Evolutionary conservation across 2,888 invertebrate species (phyloP).

Genomic region (Oscheius sp.): DNA sequence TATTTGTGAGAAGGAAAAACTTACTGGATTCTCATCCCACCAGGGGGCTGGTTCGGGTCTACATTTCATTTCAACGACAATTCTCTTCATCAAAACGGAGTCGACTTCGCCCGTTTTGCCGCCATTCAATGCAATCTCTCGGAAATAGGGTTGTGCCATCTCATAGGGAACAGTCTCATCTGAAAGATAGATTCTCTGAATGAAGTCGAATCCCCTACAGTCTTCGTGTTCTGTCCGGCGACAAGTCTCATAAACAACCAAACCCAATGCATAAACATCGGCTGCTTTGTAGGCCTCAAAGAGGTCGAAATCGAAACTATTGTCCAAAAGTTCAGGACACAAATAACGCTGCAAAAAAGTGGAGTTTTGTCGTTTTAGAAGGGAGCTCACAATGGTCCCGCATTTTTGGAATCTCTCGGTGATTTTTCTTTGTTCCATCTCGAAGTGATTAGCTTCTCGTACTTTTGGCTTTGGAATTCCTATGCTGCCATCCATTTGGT

Average conservation of each 20-base stretch:
- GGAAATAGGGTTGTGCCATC: constrained; percentile 2
- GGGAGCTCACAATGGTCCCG: constrained; percentile 12
- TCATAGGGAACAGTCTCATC: not conserved
- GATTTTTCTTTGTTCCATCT: not conserved
- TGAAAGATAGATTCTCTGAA: not conserved
- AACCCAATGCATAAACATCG: constrained; percentile 22
- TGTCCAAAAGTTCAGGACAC: constrained; percentile 20
- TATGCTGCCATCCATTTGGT: not conserved
- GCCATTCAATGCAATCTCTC: not conserved
- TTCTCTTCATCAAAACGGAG: not conserved
- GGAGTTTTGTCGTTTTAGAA: not conserved
- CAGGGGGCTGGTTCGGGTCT: not conserved
- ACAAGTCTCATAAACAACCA: constrained; percentile 25
- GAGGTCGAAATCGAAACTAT: not conserved
- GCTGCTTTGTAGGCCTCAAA: constrained; percentile 17
- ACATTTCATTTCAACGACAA: not conserved
- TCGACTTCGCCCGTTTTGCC: not conserved
- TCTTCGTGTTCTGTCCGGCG: not conserved
- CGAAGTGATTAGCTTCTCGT: not conserved
- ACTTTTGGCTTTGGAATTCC: constrained; percentile 4
- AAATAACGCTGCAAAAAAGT: constrained; percentile 14
- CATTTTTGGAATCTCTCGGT: not conserved
- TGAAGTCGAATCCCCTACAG: not conserved
- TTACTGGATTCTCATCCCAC: not conserved
- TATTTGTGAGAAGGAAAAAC: not conserved